Evolutionary conservation across 2,113 vertebrate genomes (phyloP).

Genomic region (Bos javanicus): DNA sequence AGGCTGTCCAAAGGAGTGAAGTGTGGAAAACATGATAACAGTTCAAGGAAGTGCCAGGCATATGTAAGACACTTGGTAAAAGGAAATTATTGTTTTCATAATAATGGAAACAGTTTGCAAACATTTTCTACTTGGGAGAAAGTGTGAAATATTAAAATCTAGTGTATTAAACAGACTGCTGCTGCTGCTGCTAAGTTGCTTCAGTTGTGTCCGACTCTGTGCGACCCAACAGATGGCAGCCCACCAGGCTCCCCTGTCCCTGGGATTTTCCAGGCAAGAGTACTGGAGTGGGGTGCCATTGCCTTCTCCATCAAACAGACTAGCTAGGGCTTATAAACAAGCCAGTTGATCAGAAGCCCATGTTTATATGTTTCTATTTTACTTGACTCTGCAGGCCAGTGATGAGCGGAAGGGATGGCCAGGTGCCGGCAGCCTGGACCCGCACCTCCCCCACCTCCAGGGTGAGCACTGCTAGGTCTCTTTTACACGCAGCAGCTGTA

Average conservation of each 20-base stretch:
- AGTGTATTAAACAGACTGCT: neutral
- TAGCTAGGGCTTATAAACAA: neutral
- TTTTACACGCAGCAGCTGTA: rapidly evolving
- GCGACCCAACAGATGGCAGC: no score
- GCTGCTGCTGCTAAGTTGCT: no score
- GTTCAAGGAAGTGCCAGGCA: neutral
- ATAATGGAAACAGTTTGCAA: neutral
- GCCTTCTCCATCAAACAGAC: neutral
- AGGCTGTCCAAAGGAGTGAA: neutral
- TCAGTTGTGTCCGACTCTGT: no score
- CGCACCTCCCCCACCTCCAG: rapidly evolving
- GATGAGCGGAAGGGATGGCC: rapidly evolving
- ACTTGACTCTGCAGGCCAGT: neutral
- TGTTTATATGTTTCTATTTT: neutral
- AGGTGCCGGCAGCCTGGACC: neutral
- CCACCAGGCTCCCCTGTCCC: no score
- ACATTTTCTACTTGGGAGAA: neutral
- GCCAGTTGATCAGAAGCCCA: neutral
- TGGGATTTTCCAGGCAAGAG: no score
- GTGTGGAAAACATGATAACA: rapidly evolving
- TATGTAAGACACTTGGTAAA: rapidly evolving
- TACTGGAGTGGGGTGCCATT: no score
- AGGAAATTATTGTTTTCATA: neutral
- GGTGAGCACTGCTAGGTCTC: neutral
- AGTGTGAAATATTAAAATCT: neutral